Evolutionary conservation across 92 coral and sea anemone species (phyloP).

Genomic region (Epizoanthus illoricatus): DNA sequence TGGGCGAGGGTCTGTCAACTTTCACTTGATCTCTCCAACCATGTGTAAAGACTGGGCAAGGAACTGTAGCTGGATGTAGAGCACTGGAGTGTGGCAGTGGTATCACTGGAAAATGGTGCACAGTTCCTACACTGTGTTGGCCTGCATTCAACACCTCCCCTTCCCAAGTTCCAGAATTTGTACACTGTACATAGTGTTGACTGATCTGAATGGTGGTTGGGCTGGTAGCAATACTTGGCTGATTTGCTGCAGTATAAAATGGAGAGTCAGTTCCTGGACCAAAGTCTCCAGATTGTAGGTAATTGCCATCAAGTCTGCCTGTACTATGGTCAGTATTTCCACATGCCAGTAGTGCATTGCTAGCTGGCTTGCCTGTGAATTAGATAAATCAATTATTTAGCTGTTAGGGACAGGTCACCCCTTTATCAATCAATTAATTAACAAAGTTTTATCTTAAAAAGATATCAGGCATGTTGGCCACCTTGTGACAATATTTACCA

Average conservation of each 20-base stretch:
- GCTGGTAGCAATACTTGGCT: neutral
- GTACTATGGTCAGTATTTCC: too few species aligned
- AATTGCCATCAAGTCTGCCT: neutral
- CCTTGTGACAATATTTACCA: too few species aligned
- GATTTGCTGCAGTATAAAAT: constrained; percentile 1
- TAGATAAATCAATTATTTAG: neutral
- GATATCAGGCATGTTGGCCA: too few species aligned
- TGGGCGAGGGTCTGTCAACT: neutral
- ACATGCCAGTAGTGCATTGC: neutral
- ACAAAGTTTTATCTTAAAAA: too few species aligned
- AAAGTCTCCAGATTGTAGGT: neutral
- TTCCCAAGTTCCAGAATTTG: neutral
- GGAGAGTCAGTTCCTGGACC: neutral
- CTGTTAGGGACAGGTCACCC: too few species aligned
- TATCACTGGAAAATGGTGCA: neutral
- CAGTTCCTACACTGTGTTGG: neutral
- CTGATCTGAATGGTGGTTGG: neutral
- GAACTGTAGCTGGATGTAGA: neutral
- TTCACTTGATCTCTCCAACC: neutral
- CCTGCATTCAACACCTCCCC: neutral
- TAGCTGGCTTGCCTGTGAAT: neutral
- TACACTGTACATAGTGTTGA: neutral
- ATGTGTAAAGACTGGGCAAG: neutral
- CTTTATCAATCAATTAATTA: too few species aligned
- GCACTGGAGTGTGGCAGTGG: neutral